phyloP scores from a whole-genome alignment of 2,888 invertebrate species.

The Zhuqinia jingwanae region DNA sequence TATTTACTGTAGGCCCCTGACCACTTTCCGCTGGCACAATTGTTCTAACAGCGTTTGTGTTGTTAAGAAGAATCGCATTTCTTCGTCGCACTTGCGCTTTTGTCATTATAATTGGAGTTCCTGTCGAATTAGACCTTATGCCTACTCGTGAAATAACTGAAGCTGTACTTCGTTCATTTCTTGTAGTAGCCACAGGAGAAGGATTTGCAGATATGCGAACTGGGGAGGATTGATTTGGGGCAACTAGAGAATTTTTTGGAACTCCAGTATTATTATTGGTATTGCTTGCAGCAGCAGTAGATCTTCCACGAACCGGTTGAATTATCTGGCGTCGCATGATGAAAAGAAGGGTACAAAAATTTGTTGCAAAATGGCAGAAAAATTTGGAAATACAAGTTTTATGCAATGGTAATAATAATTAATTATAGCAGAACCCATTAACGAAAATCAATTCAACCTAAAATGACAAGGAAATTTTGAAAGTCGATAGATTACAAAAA shows the following conservation, averaged over 20 bases:
- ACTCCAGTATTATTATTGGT: neutral
- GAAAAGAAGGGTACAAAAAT: no score
- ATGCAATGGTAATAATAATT: no score
- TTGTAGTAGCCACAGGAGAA: neutral
- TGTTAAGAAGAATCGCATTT: neutral
- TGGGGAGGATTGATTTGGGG: conserved; percentile 2
- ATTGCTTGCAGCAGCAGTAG: neutral
- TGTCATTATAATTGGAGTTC: conserved; percentile 47
- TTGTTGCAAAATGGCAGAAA: neutral
- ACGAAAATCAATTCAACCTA: no score
- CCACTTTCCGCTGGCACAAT: conserved; percentile 15
- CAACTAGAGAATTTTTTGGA: neutral
- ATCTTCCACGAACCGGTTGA: neutral
- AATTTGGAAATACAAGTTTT: no score
- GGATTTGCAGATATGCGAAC: neutral
- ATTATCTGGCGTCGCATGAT: conserved; percentile 25
- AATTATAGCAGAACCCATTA: no score
- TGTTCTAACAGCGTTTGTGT: conserved; percentile 24
- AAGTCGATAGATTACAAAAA: neutral
- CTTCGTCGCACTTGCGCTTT: conserved; percentile 43
- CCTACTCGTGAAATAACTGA: neutral
- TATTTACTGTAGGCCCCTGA: conserved; percentile 9
- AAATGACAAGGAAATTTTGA: neutral
- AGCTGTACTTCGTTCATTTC: neutral
- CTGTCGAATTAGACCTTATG: conserved; percentile 9